Conservation (phyloP, 2,797 vertebrate species). For the Clamator glandarius region DNA sequence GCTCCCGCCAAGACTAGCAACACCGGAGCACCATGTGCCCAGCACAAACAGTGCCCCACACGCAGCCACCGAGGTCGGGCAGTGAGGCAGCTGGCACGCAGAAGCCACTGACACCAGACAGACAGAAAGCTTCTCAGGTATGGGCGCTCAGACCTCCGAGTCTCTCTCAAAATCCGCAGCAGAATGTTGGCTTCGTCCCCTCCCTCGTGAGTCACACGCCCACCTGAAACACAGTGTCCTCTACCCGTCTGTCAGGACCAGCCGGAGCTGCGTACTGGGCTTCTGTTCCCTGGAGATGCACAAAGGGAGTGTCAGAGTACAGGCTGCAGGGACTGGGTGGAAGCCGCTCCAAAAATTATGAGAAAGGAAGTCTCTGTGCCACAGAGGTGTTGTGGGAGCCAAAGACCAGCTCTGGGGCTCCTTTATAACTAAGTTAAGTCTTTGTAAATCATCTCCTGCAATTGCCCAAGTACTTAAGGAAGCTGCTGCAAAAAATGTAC, state of each 20-base stretch:
- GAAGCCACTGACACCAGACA: background rate
- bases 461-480: background rate
- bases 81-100: background rate
- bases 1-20: background rate
- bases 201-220: constrained; percentile 25
- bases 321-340: background rate
- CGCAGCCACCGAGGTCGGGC: background rate
- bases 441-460: background rate
- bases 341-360: fast-evolving
- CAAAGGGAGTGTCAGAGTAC: background rate
- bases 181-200: constrained; percentile 19
- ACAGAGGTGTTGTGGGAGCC: background rate
- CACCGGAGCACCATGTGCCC: fast-evolving
- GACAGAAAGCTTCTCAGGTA: background rate
- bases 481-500: background rate
- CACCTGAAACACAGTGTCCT: constrained; percentile 39
- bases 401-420: background rate
- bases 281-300: background rate
- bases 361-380: background rate
- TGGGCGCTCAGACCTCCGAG: background rate
- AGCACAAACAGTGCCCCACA: fast-evolving
- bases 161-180: background rate
- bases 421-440: background rate
- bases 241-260: constrained; percentile 36
- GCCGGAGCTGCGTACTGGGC: background rate